phyloP scores from a whole-genome alignment of 2,888 invertebrate genomes.

The Drosophila rubida region DNA sequence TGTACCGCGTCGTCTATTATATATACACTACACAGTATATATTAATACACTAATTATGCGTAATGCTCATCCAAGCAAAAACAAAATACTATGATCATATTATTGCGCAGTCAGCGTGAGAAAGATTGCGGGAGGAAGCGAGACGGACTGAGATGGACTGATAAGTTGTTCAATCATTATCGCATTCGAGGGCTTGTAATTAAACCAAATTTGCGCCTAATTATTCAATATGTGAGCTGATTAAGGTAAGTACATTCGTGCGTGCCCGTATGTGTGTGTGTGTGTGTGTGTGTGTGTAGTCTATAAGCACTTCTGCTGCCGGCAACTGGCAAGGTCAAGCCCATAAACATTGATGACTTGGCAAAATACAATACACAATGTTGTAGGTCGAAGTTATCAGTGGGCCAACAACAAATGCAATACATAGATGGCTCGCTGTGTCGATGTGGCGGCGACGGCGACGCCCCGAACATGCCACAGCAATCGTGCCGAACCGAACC shows the following conservation, averaged over 20 bases:
- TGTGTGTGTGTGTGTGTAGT: slow-evolving; percentile 7
- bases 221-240: slow-evolving; percentile 45
- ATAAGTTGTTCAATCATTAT: slow-evolving; percentile 29
- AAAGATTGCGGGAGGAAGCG: neutral
- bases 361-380: slow-evolving; percentile 53
- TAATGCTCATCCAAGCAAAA: neutral
- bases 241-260: slow-evolving; percentile 25
- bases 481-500: neutral
- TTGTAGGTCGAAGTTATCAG: slow-evolving; percentile 64
- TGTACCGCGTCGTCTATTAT: neutral
- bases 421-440: slow-evolving; percentile 9
- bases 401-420: slow-evolving; percentile 42
- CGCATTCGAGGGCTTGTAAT: slow-evolving; percentile 22
- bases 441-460: slow-evolving; percentile 8
- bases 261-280: neutral
- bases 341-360: slow-evolving; percentile 78
- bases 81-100: neutral
- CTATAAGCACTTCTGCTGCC: slow-evolving; percentile 30
- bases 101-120: slow-evolving; percentile 1
- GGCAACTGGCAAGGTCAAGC: slow-evolving; percentile 67
- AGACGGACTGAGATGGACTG: slow-evolving; percentile 14
- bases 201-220: slow-evolving; percentile 31
- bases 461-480: slow-evolving; percentile 37
- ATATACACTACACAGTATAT: neutral
- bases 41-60: neutral